Base-by-base conservation (phyloP, 53 echinoderm and acorn worm genomes). In the Echinometra lucunter region DNA sequence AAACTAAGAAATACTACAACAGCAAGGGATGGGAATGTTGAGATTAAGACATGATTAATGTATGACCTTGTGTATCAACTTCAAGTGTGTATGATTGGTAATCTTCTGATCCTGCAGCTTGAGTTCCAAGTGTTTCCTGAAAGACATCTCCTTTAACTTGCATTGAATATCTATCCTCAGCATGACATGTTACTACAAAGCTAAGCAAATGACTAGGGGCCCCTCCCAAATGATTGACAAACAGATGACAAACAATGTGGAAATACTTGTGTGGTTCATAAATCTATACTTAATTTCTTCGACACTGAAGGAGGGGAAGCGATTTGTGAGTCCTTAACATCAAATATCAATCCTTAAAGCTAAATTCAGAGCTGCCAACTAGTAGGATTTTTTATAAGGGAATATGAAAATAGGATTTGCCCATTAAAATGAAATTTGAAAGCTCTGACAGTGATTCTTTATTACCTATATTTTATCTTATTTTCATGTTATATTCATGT, bases 21-120 rank as follows among this genome's bases (percentile, higher is more conserved):
- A 27, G 45, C 45, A 80, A 2, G 32, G 49, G 25, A 53, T 4
- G 3, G 42, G 21, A 91, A 91, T 66, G 17, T 21, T 37, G 57
- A 91, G 66, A 91, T 91, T 56, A 91, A 60, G 66, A 30, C 66
- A 91, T 91, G 91, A 91, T 56, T 91, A 91, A 91, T 91, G 3
- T 37, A 66, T 88, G 88, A 44, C 91, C 91, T 91, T 30, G 63
- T 63, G 19, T 66, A 66, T 60, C 66, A 35, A 57, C 28, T 3
- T 91, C 6, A 60, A 66, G 40, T 37, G 12, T 34, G 89, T 57
- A 89, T 89, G 89, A 89, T 57, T 25, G 89, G 89, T 89, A 55
- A 49, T 66, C 88, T 53, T 66, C 57, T 56, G 42, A 57, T 91
- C 91, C 91, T 57, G 27, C 3, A 58, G 89, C 89, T 30, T 21